Base-by-base conservation (phyloP, 2,888 invertebrate genomes). In the Argyresthia goedartella region DNA sequence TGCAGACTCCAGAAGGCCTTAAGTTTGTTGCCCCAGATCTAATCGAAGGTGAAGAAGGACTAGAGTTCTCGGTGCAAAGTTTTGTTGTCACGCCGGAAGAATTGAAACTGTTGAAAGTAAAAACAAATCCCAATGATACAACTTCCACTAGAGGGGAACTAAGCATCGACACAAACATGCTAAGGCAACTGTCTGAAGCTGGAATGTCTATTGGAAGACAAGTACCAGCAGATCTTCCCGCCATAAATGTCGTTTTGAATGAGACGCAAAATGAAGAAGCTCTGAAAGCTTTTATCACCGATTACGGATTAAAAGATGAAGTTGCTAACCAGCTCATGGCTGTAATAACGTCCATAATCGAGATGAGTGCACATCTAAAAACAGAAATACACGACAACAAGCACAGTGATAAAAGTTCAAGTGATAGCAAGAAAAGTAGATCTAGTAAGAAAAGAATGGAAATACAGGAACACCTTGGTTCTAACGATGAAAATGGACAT, bases 51-150 rank as follows among this genome's bases (percentile, higher is more conserved):
- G 89, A 90, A 49, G 90, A 90, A 65, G 91, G 91, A 0, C 78
- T 90, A 45, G 91, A 92, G 63, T 92, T 91, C 68, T 91, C 91
- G 1, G 91, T 92, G 1, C 92, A 92, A 76, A 91, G 92, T 57
- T 92, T 91, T 64, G 80, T 87, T 33, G 86, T 87, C 33, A 87
- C 87, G 45, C 87, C 87, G 25, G 87, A 87, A 67, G 87, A 88
- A 60, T 62, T 87, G 1, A 86, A 86, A 61, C 59, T 87, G 50
- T 62, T 87, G 16, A 87, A 86, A 69, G 80, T 87, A 0, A 86
- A 85, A 71, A 87, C 85, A 1, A 86, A 87, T 57, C 84, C 85
- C 1, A 87, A 81, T 57, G 86, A 87, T 54, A 84, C 86, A 3
- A 76, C 84, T 13, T 86, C 87, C 8, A 82, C 87, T 4, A 88